Base-by-base conservation (phyloP, 2,797 vertebrate species). In the Phaenicophaeus curvirostris region DNA sequence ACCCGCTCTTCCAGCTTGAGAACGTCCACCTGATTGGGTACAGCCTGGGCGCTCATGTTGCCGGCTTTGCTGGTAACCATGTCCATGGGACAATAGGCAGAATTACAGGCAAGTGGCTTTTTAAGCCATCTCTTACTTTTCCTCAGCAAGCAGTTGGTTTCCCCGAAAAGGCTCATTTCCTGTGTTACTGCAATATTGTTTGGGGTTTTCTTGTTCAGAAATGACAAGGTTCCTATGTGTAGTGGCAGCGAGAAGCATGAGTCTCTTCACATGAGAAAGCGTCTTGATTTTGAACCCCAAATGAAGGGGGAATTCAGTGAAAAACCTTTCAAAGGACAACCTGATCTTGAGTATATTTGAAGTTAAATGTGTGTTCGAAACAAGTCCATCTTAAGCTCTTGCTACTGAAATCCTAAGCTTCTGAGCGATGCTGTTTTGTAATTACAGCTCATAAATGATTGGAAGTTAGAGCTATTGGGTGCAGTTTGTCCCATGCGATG, bases 1-100 rank as follows among this genome's bases (percentile, higher is more conserved):
- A 99, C 79, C 96, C 97, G 1, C 96, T 96, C 23, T 97, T 99
- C 63, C 97, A 98, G 50, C 96, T 99, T 3, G 58, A 97, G 69
- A 98, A 99, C 0, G 98, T 99, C 66, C 99, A 99, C 93, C 97
- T 99, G 94, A 99, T 99, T 8, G 99, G 99, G 90, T 99, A 99
- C 96, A 99, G 99, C 95, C 98, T 99, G 15, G 99, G 99, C 0
- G 99, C 99, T 11, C 99, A 99, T 0, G 99, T 99, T 4, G 99
- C 99, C 0, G 99, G 99, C 28, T 99, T 98, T 3, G 98, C 98
- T 4, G 99, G 99, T 18, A 98, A 98, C 19, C 98, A 98, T 1
- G 98, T 98, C 16, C 97, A 50, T 6, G 99, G 99, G 28, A 98
- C 92, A 0, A 96, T 99, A 44, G 99, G 99, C 81, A 98, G 99